Evolutionary conservation across 2,113 vertebrate species (phyloP), one percentile per base, ranked within the genome.

Genomic region (Nannobrachium achirus): DNA sequence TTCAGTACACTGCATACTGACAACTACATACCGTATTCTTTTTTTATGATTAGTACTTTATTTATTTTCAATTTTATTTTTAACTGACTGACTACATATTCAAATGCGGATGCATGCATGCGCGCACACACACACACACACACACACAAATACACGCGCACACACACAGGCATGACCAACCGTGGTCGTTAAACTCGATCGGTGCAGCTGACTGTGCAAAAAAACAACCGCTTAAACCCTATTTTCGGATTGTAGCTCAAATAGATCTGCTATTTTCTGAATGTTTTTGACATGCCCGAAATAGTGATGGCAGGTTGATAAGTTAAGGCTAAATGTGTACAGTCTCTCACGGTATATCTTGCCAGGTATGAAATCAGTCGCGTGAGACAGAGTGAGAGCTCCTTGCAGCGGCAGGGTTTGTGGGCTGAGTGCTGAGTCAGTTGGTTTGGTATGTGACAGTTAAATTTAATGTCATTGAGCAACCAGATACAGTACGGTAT

Each of bases 401-500:
- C 51, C 8, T 9, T 4, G 11, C 6, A 10, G 63, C 8, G 33
- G n/a, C n/a, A n/a, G n/a, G n/a, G n/a, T n/a, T n/a, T n/a, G n/a
- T 55, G 39, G 53, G 56, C 58, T 55, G 69, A 74, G 10, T 6
- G 53, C 70, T 82, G 75, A 83, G 46, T 79, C 71, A 78, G 76
- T 45, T 38, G 51, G 56, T 64, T 55, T 69, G 69, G 57, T 75
- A 84, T 82, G 77, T 78, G 76, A 74, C 75, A 0, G 79, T 83
- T 75, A 62, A 72, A 14, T 61, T 68, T 56, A 81, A 72, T 63
- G 50, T 40, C 40, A 73, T 78, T 85, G 78, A 76, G 80, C 73
- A 89, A 83, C 76, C 67, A 25, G 81, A 84, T 78, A 33, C 25
- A 62, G 78, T 51, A 71, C 52, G 77, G 81, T 82, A 70, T 70